Base-by-base conservation (phyloP, 2,797 vertebrate genomes). In the Phaenicophaeus curvirostris region DNA sequence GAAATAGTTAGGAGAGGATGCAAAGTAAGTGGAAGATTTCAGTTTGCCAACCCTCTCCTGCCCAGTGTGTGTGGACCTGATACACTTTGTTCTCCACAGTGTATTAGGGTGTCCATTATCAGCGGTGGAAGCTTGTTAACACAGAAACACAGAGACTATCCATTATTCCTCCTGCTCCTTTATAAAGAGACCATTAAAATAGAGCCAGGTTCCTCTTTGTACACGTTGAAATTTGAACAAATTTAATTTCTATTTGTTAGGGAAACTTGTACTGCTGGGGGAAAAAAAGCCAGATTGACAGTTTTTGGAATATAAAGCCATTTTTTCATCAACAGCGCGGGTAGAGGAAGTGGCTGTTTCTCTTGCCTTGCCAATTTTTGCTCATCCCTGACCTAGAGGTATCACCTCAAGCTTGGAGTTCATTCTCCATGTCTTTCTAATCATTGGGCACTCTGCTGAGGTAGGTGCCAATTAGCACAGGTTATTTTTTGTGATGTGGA, bases 171-270 rank as follows among this genome's bases (percentile, higher is more conserved):
- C 68, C 61, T 91, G 81, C 50, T 87, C 55, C 82, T 96, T 96
- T 96, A 94, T 87, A 78, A 90, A 92, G 63, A 95, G 87, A 24
- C 95, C 90, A 96, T 97, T 97, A 97, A 96, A 97, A 96, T 90
- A 86, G 84, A 93, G 35, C 53, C 86, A 95, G 95, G 83, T 65
- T 94, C 81, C 88, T 96, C 94, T 95, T 75, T 85, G 84, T 94
- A 91, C 89, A 91, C 86, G 72, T 90, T 93, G 94, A 96, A 96
- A 94, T 95, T 68, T 90, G 95, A 94, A 81, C 77, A 90, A 89
- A 91, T 95, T 95, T 96, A 94, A 97, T 96, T 95, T 96, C 88
- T 96, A 92, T 97, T 97, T 96, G 66, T 97, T 96, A 97, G 85
- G 88, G 95, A 95, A 95, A 95, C 85, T 78, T 7, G 20, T 92